phyloP scores from a whole-genome alignment of 2,797 vertebrate species.

The Pipistrellus pygmaeus region DNA sequence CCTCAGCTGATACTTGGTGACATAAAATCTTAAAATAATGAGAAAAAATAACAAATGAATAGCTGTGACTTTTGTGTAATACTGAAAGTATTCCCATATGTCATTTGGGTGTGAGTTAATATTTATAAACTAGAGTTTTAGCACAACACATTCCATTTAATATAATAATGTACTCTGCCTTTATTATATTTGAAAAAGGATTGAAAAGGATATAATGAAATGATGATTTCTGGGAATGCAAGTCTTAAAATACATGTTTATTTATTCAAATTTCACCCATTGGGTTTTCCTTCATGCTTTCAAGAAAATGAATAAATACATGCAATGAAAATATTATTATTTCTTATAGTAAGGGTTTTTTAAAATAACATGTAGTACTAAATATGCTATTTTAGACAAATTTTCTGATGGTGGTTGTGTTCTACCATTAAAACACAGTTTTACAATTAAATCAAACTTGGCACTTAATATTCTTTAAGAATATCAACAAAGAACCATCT shows the following conservation, averaged over 20 bases:
- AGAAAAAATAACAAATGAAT: no score
- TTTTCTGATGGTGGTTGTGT: neutral
- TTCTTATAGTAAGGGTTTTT: neutral
- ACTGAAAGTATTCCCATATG: no score
- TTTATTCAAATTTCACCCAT: neutral
- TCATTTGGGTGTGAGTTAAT: no score
- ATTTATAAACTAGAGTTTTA: no score
- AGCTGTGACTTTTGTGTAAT: no score
- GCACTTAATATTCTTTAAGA: neutral
- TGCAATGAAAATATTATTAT: neutral
- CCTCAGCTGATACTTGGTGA: no score
- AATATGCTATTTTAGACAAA: conserved; percentile 20
- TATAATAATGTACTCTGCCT: conserved; percentile 5
- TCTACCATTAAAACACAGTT: neutral
- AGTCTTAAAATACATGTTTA: neutral
- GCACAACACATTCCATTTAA: neutral
- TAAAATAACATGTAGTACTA: neutral
- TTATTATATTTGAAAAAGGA: conserved; percentile 18
- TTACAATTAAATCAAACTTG: neutral
- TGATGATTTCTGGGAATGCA: neutral
- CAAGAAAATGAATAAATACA: conserved; percentile 31
- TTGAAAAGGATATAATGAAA: conserved; percentile 22
- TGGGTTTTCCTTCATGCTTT: neutral
- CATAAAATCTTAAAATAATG: no score
- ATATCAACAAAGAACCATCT: neutral